Conservation (phyloP, 2,888 invertebrate species). For the Patella ulyssiponensis region DNA sequence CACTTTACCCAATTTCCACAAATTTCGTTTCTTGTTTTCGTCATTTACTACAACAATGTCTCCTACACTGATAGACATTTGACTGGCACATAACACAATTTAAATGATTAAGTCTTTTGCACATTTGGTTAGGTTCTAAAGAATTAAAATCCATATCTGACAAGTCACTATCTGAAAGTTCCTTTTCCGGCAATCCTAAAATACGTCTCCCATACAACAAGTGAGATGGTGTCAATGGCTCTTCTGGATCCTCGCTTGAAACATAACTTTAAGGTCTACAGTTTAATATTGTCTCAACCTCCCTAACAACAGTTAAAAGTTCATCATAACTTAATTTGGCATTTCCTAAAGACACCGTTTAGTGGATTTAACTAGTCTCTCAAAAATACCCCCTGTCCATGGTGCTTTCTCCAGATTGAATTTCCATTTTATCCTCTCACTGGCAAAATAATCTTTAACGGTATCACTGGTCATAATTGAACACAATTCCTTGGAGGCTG, state of each 20-base stretch:
- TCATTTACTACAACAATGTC: not conserved
- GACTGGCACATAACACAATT: not conserved
- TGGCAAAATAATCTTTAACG: not conserved
- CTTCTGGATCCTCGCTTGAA: slow-evolving; percentile 3
- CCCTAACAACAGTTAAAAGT: slow-evolving; percentile 15
- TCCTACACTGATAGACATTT: not conserved
- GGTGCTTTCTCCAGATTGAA: slow-evolving; percentile 13
- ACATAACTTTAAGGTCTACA: slow-evolving; percentile 8
- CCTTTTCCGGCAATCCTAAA: not conserved
- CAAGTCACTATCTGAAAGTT: not conserved
- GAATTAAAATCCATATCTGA: no score
- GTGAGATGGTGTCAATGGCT: slow-evolving; percentile 8
- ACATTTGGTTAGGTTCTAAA: no score
- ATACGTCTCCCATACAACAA: slow-evolving; percentile 1
- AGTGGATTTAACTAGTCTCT: no score
- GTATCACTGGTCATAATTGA: not conserved
- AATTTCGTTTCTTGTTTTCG: not conserved
- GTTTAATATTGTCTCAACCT: slow-evolving; percentile 14
- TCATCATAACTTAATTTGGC: slow-evolving; percentile 13
- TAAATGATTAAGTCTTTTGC: not conserved
- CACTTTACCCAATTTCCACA: slow-evolving; percentile 2
- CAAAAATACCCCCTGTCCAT: no score
- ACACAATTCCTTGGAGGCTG: not conserved
- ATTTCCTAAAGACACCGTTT: not conserved
- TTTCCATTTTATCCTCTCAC: not conserved